A percentile compares a stretch with the other conserved stretches of the same genome.
phyloP scores from a whole-genome alignment of 1,140 invertebrate species.

The Halesus radiatus region DNA sequence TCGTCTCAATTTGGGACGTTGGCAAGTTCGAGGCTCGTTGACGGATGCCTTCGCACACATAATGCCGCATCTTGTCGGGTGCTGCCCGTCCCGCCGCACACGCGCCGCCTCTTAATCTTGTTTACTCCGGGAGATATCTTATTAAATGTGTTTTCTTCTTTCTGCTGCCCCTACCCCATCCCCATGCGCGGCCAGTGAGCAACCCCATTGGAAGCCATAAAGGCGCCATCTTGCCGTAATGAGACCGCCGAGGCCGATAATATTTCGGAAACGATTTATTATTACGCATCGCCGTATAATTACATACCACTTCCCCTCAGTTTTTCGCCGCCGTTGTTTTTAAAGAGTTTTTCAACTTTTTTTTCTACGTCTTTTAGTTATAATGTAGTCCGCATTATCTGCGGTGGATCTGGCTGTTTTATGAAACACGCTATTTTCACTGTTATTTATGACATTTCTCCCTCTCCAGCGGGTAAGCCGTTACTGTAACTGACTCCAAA shows the following conservation, averaged over 20 bases:
- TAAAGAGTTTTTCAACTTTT: slow-evolving; percentile 40
- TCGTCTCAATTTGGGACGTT: slow-evolving; percentile 10
- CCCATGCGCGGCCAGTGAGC: not conserved
- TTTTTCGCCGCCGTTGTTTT: slow-evolving; percentile 42
- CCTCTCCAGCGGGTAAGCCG: not conserved
- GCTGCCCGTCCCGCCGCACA: slow-evolving; percentile 22
- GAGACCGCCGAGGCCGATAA: slow-evolving; percentile 57
- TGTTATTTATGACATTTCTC: slow-evolving; percentile 17
- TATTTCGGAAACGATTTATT: slow-evolving; percentile 58
- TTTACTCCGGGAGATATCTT: slow-evolving; percentile 57
- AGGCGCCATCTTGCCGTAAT: slow-evolving; percentile 56
- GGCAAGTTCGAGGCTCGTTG: not conserved
- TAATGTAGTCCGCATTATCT: slow-evolving; percentile 52
- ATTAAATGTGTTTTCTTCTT: slow-evolving; percentile 55
- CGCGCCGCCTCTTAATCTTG: slow-evolving; percentile 55
- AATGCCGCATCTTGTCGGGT: not conserved
- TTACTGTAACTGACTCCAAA: slow-evolving; percentile 2
- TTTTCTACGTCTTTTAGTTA: slow-evolving; percentile 22
- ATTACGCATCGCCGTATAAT: slow-evolving; percentile 56
- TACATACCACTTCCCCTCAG: slow-evolving; percentile 46
- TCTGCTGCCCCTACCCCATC: not conserved
- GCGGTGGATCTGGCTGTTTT: slow-evolving; percentile 38
- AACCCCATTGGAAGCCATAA: slow-evolving; percentile 54
- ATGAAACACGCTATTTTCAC: slow-evolving; percentile 14
- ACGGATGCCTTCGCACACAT: slow-evolving; percentile 4